These are phyloP conservation scores for Pagetopsis macropterus DNA, from an alignment of 2,797 vertebrate genomes.

Conservation along the genomic window DNA sequence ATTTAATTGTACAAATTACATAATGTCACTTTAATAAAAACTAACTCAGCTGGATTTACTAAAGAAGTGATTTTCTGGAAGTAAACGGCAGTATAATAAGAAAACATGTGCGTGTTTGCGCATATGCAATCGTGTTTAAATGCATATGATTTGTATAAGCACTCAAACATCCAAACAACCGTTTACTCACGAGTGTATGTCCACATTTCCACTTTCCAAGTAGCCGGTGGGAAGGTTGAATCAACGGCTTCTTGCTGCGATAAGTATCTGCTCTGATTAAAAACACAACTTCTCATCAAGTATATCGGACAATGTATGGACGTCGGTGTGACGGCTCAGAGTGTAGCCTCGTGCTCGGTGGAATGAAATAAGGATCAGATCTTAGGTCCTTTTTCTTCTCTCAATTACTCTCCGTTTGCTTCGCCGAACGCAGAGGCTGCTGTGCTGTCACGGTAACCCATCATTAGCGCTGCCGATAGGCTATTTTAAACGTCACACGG, in stretches of 20 bases:
- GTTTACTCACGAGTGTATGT: not conserved
- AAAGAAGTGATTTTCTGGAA: too few relatives aligned
- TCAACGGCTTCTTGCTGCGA: not conserved
- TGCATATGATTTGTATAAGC: not conserved
- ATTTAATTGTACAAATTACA: too few relatives aligned
- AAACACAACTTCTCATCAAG: conserved; percentile 51
- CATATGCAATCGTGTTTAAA: not conserved
- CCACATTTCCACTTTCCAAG: not conserved
- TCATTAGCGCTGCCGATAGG: conserved; percentile 45
- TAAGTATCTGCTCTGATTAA: conserved; percentile 58
- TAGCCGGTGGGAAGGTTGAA: conserved; percentile 10
- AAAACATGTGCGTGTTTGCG: not conserved
- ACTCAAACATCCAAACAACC: too few relatives aligned
- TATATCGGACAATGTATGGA: conserved; percentile 53
- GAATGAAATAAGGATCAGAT: conserved; percentile 29
- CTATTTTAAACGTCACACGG: conserved; percentile 5
- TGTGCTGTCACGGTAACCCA: conserved; percentile 35
- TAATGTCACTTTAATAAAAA: conserved; percentile 1
- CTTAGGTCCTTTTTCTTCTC: not conserved
- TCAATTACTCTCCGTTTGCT: not conserved
- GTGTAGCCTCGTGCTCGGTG: not conserved
- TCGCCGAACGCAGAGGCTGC: conserved; percentile 13
- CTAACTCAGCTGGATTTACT: too few relatives aligned
- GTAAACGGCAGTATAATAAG: not conserved
- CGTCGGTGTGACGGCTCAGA: conserved; percentile 38